Base-by-base conservation (phyloP, 2,888 invertebrate species). In the Pteria penguin region DNA sequence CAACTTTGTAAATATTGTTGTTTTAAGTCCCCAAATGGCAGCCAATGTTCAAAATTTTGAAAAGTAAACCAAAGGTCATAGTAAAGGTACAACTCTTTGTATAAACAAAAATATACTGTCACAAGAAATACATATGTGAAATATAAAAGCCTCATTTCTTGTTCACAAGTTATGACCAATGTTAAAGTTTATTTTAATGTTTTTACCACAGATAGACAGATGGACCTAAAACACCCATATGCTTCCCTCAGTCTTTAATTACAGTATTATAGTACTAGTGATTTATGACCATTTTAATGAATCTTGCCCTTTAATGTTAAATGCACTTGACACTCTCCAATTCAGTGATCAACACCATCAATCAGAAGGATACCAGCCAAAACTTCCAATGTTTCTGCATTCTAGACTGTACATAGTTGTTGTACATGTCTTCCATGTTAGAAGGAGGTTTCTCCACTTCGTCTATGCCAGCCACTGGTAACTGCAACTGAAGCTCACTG, bases 361-460 rank as follows among this genome's bases (percentile, higher is more conserved):
- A n/a, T 18, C 52, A 29, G 75, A 84, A 87, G 86, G 87, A 88
- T 87, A 89, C 89, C 54, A 89, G 81, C 85, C 84, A 89, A 75
- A 89, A 89, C 66, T 88, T 89, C 86, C 87, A 88, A 76, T 87
- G 86, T 27, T 79, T 78, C 66, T 80, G 78, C 24, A 83, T 87
- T 61, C 83, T 70, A 1, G 79, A 73, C 4, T 66, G 60, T 0
- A 87, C 80, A 76, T 88, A 89, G 8, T 82, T 74, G 24, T 81
- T 76, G 66, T 82, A 88, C 78, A 85, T 72, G 65, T 61, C 54
- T 55, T 87, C 84, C 63, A 84, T 79, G 60, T 81, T 62, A n/a
- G 68, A 60, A 8, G 61, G 72, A 14, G 77, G 72, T n/a, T 73
- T 79, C 32, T 80, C 76, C 3, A 77, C 69, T 1, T 67, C 68